These are phyloP conservation scores for Tupiocoris notatus DNA, from an alignment of 2,888 invertebrate species.

Conservation along the genomic window DNA sequence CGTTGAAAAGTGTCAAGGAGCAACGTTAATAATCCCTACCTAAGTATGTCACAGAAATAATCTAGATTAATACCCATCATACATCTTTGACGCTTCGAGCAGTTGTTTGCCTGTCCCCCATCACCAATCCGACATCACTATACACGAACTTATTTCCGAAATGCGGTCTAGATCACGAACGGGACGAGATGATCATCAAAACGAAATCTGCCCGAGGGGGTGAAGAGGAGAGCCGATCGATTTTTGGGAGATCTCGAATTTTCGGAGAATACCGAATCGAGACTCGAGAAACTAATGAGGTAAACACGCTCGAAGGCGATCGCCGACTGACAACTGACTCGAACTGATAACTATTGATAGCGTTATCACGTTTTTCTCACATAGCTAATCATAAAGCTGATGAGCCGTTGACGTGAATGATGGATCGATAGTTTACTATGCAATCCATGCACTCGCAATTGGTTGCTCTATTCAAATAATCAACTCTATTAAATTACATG, in stretches of 20 bases:
- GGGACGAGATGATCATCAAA: background rate
- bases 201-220: background rate
- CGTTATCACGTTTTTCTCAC: conserved; percentile 27
- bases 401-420: background rate
- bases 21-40: no score
- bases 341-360: conserved; percentile 31
- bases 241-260: background rate
- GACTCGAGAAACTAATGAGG: no score
- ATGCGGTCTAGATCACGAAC: background rate
- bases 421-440: background rate
- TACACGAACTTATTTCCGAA: no score
- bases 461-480: no score
- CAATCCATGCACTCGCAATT: no score
- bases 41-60: no score
- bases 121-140: background rate
- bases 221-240: conserved; percentile 7
- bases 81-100: no score
- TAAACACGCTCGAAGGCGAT: background rate
- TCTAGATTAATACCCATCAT: no score
- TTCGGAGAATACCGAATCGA: no score
- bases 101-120: background rate
- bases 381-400: background rate
- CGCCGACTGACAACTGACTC: background rate
- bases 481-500: no score
- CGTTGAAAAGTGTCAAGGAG: no score